phyloP scores from a whole-genome alignment of 2,113 vertebrate species.

The Percopsis transmontana region DNA sequence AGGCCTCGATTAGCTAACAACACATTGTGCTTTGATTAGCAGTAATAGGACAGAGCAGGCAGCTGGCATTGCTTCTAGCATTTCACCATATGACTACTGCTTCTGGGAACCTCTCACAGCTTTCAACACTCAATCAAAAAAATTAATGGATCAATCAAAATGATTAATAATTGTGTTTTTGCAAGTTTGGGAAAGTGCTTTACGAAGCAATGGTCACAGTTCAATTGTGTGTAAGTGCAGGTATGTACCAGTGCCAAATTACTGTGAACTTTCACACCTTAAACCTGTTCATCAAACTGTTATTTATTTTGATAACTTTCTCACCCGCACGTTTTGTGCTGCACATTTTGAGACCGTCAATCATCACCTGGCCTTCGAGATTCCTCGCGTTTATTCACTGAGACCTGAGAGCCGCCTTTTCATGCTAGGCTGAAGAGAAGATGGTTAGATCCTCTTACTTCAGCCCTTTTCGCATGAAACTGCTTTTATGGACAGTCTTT shows the following conservation, averaged over 20 bases:
- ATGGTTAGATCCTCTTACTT: conserved; percentile 59
- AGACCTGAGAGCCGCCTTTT: conserved; percentile 42
- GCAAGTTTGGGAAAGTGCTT: too few relatives aligned
- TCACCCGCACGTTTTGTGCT: not conserved
- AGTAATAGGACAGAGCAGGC: conserved; percentile 80
- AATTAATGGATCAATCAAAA: conserved; percentile 6
- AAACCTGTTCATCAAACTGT: not conserved
- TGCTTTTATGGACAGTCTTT: conserved; percentile 56
- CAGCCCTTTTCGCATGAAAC: conserved; percentile 64
- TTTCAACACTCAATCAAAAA: conserved; percentile 25
- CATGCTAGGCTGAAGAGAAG: conserved; percentile 48
- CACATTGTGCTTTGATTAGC: conserved; percentile 81
- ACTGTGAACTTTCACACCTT: not conserved
- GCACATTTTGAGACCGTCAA: conserved; percentile 31
- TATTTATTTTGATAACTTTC: not conserved
- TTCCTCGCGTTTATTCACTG: conserved; percentile 23
- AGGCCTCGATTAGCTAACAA: conserved; percentile 82
- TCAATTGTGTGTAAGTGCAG: too few relatives aligned
- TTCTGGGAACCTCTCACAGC: conserved; percentile 55
- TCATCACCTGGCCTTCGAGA: conserved; percentile 20
- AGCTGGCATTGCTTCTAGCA: conserved; percentile 69
- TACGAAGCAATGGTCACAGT: too few relatives aligned
- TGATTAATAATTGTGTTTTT: not conserved
- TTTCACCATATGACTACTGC: conserved; percentile 70
- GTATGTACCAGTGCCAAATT: too few relatives aligned